phyloP scores from a whole-genome alignment of 2,888 invertebrate species.

The Agriotes lineatus region DNA sequence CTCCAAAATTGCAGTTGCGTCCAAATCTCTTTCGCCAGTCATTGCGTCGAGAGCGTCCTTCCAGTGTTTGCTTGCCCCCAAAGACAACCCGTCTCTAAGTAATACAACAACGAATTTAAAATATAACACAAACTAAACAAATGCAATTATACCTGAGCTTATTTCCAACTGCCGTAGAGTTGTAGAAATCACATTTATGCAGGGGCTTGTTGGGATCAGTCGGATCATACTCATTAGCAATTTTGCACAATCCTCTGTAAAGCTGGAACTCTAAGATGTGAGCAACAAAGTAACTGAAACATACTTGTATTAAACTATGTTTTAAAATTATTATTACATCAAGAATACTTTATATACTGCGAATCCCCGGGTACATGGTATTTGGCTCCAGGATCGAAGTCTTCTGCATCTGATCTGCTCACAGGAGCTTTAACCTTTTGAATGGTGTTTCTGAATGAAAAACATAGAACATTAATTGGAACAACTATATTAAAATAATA shows the following conservation, averaged over 20 bases:
- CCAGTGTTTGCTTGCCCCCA: conserved; percentile 69
- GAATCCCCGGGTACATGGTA: conserved; percentile 65
- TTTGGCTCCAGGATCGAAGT: conserved; percentile 67
- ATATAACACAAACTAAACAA: background rate
- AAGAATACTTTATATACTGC: conserved; percentile 64
- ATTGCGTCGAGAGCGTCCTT: conserved; percentile 71
- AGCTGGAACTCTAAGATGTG: conserved; percentile 86
- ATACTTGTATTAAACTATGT: too few species aligned
- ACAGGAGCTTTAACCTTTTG: conserved; percentile 66
- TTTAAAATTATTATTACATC: too few species aligned
- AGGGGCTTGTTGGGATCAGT: conserved; percentile 56
- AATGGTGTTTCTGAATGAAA: conserved; percentile 58
- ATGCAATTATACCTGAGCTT: conserved; percentile 66
- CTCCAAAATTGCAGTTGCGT: conserved; percentile 69
- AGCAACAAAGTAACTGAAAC: conserved; percentile 75
- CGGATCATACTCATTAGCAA: conserved; percentile 74
- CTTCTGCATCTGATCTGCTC: conserved; percentile 60
- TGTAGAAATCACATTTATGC: conserved; percentile 57
- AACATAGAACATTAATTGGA: background rate
- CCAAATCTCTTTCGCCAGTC: conserved; percentile 70
- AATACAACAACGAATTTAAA: background rate
- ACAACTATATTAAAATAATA: background rate
- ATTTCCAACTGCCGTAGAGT: conserved; percentile 60
- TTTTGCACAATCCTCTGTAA: conserved; percentile 76
- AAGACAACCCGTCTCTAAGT: conserved; percentile 66